Base-by-base conservation (phyloP, 2,888 invertebrate species). In the Heliconius ethilla region DNA sequence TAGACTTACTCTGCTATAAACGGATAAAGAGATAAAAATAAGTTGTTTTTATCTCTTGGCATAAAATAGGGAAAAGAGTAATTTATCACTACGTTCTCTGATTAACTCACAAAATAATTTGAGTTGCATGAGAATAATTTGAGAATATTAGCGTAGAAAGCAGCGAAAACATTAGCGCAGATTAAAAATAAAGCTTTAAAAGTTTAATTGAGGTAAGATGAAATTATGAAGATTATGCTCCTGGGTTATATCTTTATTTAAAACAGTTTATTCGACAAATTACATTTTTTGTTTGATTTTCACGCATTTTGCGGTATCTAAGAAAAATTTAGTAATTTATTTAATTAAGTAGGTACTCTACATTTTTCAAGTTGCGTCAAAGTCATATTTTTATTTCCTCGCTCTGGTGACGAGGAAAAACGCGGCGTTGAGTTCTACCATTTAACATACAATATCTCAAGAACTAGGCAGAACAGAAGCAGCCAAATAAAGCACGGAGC, bases 161-260 rank as follows among this genome's bases (percentile, higher is more conserved):
- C 33, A 33, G 6, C 33, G 33, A 33, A 33, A 33, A 33, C 33
- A 33, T 69, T 69, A 69, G 25, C 25, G 9, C 25, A 40, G 69
- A 69, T 40, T 69, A 69, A 69, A 69, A 69, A 69, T 67, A 67
- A 67, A 40, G n/a, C 40, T 40, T 40, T 69, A 25, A 45, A 15
- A 69, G 40, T 69, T 69, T 40, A 25, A 69, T 69, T 69, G 15
- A 69, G 69, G 27, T 69, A 69, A 69, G 69, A 25, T 40, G 13
- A 69, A 40, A 69, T 45, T 69, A 69, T 69, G 40, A 40, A 5
- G 40, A 69, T 67, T 67, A 67, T 25, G 25, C 40, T 69, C 7
- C 69, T 25, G 40, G 25, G 40, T 69, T 25, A 22, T 67, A 67
- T 13, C 25, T 67, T 25, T 15, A 69, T 69, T 25, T 69, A 40